Conservation (phyloP, 2,797 vertebrate species). For the Danionella dracula region DNA sequence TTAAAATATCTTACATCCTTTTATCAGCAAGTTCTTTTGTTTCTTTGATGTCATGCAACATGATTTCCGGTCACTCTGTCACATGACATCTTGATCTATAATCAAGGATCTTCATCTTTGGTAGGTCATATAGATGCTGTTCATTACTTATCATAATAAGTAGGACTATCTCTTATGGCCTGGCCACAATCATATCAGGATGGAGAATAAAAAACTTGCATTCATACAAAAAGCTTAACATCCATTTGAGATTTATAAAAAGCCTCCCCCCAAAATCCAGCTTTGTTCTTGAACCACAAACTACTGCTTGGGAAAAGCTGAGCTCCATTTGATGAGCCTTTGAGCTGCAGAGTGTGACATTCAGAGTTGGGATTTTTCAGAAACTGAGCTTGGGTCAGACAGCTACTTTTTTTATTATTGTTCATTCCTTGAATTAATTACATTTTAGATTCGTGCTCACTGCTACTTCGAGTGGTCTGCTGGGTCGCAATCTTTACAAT, state of each 20-base stretch:
- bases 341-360: conserved; percentile 45
- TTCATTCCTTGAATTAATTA: conserved; percentile 13
- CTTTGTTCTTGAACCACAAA: conserved; percentile 53
- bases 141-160: conserved; percentile 31
- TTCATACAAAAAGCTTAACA: conserved; percentile 15
- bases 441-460: conserved; percentile 21
- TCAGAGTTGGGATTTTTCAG: conserved; percentile 45
- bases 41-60: conserved; percentile 38
- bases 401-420: conserved; percentile 2
- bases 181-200: conserved; percentile 47
- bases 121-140: conserved; percentile 45
- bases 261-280: conserved; percentile 50
- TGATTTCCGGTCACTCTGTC: conserved; percentile 33
- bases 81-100: too few relatives aligned
- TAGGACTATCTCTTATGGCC: too few relatives aligned
- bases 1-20: conserved; percentile 67
- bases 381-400: conserved; percentile 34
- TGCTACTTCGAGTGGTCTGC: conserved; percentile 24
- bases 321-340: conserved; percentile 33
- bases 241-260: conserved; percentile 49
- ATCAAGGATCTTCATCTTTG: neutral
- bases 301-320: conserved; percentile 46
- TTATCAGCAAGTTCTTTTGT: conserved; percentile 21
- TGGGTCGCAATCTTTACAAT: neutral
- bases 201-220: conserved; percentile 27